These are phyloP conservation scores for Pteropus alecto DNA, from an alignment of 2,113 vertebrate genomes.

Conservation along the genomic window DNA sequence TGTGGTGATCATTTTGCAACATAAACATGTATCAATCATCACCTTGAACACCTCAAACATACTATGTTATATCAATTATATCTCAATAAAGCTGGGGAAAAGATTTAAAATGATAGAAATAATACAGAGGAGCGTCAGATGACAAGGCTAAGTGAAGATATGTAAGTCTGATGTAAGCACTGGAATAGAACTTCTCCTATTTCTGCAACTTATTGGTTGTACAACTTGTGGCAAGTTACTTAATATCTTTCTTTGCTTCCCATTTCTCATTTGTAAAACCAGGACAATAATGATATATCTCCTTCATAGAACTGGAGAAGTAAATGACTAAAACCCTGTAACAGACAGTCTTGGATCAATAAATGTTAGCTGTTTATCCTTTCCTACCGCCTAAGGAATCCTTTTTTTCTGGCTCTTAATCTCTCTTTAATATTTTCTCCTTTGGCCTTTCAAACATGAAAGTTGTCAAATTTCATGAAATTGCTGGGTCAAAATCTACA, in stretches of 20 bases:
- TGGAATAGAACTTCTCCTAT: not conserved
- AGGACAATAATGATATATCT: not conserved
- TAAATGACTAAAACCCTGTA: not conserved
- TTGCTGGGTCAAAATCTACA: not conserved
- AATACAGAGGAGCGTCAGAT: not conserved
- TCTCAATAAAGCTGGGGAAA: not conserved
- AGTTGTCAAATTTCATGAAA: not conserved
- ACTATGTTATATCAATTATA: not conserved
- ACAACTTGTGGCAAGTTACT: not conserved
- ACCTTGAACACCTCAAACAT: not conserved
- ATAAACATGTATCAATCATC: not conserved
- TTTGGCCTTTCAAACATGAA: not conserved
- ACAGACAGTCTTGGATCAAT: not conserved
- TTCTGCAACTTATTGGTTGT: not conserved
- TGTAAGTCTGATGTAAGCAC: not conserved
- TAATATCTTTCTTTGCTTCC: not conserved
- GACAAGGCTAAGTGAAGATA: not conserved
- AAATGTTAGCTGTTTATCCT: not conserved
- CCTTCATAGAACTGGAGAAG: not conserved
- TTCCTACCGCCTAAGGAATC: not conserved
- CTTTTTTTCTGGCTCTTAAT: not conserved
- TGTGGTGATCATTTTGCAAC: not conserved
- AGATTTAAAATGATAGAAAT: not conserved
- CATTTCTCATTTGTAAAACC: not conserved
- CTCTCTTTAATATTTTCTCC: not conserved